Percentiles rank a stretch among this genome's conserved stretches.
Conservation (phyloP, 2,113 vertebrate species). For the Tamias sibiricus region DNA sequence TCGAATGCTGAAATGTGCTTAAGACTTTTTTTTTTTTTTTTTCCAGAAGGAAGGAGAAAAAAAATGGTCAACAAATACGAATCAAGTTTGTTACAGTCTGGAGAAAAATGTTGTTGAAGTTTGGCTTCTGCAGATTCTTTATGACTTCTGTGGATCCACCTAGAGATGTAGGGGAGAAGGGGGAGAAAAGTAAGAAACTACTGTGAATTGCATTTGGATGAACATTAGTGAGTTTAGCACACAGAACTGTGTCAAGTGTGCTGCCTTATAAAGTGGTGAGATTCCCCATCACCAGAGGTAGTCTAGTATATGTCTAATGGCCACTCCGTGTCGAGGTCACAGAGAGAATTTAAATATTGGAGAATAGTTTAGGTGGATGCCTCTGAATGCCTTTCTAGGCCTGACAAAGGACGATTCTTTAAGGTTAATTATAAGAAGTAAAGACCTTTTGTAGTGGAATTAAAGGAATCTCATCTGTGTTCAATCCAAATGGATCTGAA, state of each 20-base stretch:
- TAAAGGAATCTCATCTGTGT: not conserved
- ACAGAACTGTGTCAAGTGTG: not conserved
- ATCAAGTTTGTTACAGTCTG: slow-evolving; percentile 55
- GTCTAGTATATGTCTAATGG: not conserved
- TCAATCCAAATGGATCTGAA: not conserved
- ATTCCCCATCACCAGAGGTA: not conserved
- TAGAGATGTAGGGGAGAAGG: not conserved
- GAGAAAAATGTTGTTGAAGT: slow-evolving; percentile 52
- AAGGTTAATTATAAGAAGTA: not conserved
- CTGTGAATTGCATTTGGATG: not conserved
- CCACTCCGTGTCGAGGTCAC: not conserved
- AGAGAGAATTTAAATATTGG: not conserved
- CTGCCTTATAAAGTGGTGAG: not conserved
- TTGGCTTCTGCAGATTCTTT: slow-evolving; percentile 32
- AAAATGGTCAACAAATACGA: not conserved
- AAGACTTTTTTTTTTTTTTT: slow-evolving; percentile 63
- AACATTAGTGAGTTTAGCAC: not conserved
- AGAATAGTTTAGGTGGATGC: not conserved
- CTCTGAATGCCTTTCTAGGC: not conserved
- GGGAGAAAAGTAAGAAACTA: not conserved
- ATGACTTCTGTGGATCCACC: not conserved
- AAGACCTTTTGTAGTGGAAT: not conserved
- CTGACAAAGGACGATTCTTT: not conserved
- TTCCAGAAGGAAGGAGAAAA: not conserved
- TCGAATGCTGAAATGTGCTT: slow-evolving; percentile 83